Evolutionary conservation across 2,113 vertebrate species (phyloP), one percentile per base, ranked within the genome.

Genomic region (Oxyruncus cristatus): DNA sequence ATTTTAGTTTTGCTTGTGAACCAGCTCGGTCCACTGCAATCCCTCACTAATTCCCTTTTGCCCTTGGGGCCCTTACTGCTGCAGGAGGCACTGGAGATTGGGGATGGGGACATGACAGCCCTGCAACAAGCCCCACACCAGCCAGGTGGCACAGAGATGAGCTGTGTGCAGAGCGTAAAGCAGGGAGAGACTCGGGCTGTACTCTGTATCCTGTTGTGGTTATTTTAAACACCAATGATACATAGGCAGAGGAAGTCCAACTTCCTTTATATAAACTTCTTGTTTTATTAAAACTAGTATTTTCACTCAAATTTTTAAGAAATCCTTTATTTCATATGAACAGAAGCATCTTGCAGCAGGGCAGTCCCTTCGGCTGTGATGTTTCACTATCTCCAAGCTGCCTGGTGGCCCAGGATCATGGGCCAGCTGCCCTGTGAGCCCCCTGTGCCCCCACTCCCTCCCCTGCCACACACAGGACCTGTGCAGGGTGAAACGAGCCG

Each of bases 251-350:
- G 62, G n/a, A 88, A 72, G 44, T 56, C 65, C 71, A 70, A 50
- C 71, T 94, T 42, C 81, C 81, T 89, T 93, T 79, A 63, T 89
- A 89, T 39, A 96, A 95, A 95, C 28, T 33, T 52, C 26, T n/a
- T 52, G 13, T 37, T 96, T 94, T 96, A 97, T 95, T 96, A 89
- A 96, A 96, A 95, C 58, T 76, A 73, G 33, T 79, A 17, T 89
- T 93, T 95, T 85, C 71, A 56, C 41, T 84, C 26, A 6, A 28
- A 16, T 65, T 53, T 61, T 91, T 26, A 84, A 84, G 85, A 77
- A 92, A 44, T 62, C 74, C 74, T 95, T 94, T 93, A 91, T 84
- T 94, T 88, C 58, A 53, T 4, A 0, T 10, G 56, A 76, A 53
- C 52, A 85, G 50, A 88, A 89, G 66, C 22, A 8, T 67, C 58